Percentiles rank a stretch among this genome's conserved stretches.
phyloP scores from a whole-genome alignment of 2,888 invertebrate species.

The Globia sparganii region DNA sequence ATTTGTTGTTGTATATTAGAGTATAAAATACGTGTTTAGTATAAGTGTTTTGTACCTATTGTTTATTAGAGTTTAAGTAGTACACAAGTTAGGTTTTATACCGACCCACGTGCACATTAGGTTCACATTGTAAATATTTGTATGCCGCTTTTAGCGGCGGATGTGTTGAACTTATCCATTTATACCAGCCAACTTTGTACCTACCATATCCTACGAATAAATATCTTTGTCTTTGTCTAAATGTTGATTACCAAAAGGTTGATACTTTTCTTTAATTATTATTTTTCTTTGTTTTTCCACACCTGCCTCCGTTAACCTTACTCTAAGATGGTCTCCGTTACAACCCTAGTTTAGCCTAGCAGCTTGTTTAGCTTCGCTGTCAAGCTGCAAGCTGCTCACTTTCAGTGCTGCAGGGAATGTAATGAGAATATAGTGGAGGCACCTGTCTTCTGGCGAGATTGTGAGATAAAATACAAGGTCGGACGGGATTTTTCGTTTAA shows the following conservation, averaged over 20 bases:
- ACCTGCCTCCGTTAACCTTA: neutral
- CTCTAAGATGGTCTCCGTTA: neutral
- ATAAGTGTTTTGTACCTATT: too few relatives aligned
- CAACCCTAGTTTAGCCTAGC: neutral
- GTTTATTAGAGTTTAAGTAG: too few relatives aligned
- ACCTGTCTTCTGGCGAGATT: constrained; percentile 9
- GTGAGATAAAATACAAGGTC: constrained; percentile 4
- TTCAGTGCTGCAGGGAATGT: constrained; percentile 6
- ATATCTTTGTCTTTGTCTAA: too few relatives aligned
- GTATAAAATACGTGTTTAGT: too few relatives aligned
- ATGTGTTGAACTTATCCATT: too few relatives aligned
- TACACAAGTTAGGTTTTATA: too few relatives aligned
- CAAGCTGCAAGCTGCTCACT: constrained; percentile 18
- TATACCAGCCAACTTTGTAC: too few relatives aligned
- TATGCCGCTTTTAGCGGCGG: too few relatives aligned
- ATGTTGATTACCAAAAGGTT: neutral
- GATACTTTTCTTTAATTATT: neutral
- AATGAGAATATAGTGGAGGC: constrained; percentile 23
- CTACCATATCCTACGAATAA: too few relatives aligned
- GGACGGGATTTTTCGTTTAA: constrained; percentile 5
- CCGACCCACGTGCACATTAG: too few relatives aligned
- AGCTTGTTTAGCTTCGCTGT: constrained; percentile 8
- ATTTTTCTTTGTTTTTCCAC: neutral
- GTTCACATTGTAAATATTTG: too few relatives aligned
- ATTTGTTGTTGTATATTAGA: too few relatives aligned